A percentile compares a stretch with the other conserved stretches of the same genome.
Evolutionary conservation across 2,113 vertebrate genomes (phyloP).

Genomic region (Orycteropus afer): DNA sequence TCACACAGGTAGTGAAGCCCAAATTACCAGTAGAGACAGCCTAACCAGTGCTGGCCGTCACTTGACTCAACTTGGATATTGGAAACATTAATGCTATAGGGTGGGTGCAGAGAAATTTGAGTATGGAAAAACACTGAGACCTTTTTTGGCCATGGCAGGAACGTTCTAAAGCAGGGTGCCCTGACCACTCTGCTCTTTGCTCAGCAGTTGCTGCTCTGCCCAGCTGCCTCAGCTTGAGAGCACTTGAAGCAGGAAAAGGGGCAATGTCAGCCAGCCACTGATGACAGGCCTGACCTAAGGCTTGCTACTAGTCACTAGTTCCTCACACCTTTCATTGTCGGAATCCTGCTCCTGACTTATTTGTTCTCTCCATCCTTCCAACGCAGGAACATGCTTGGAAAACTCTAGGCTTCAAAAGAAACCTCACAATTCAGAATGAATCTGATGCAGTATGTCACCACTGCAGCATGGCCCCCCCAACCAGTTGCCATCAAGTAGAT

Average conservation of each 20-base stretch:
- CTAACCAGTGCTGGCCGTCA: background rate
- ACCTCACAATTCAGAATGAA: background rate
- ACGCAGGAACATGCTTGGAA: background rate
- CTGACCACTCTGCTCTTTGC: background rate
- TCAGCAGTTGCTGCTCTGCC: background rate
- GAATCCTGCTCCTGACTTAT: background rate
- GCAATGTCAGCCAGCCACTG: background rate
- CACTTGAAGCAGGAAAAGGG: background rate
- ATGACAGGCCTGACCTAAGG: background rate
- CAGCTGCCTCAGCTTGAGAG: background rate
- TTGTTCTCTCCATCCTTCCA: background rate
- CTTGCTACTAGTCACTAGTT: background rate
- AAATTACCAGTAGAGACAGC: background rate
- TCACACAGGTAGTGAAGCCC: background rate
- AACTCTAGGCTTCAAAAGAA: background rate
- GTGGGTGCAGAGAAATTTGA: background rate
- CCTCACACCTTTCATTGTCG: background rate
- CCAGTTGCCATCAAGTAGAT: background rate
- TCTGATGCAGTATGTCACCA: background rate
- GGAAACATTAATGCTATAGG: background rate
- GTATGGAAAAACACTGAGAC: background rate
- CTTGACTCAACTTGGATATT: background rate
- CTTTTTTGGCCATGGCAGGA: background rate
- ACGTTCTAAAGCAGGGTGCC: background rate
- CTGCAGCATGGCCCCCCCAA: background rate